These are phyloP conservation scores for Eutolmus rufibarbis DNA, from an alignment of 2,888 invertebrate species.

Conservation along the genomic window DNA sequence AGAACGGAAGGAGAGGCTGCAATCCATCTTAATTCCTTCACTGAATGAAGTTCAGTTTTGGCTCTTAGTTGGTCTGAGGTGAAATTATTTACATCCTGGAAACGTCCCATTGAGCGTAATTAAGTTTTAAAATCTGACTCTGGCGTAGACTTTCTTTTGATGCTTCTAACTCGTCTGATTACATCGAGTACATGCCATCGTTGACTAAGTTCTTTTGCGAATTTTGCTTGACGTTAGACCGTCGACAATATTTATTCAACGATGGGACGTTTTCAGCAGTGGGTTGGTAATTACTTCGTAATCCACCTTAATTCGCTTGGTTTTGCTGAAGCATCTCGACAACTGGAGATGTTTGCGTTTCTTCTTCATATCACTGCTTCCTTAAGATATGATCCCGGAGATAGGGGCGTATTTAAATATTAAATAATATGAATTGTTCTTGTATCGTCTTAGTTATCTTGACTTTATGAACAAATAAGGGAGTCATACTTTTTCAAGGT, in stretches of 20 bases:
- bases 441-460: not conserved
- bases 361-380: not conserved
- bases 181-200: not conserved
- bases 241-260: not conserved
- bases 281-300: not conserved
- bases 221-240: not conserved
- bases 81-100: not conserved
- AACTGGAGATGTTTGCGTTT: not conserved
- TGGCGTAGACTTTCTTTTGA: not conserved
- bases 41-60: not conserved
- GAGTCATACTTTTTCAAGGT: not conserved
- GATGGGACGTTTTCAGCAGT: not conserved
- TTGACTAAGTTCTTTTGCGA: not conserved
- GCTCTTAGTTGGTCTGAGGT: not conserved
- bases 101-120: not conserved
- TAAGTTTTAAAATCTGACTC: not conserved
- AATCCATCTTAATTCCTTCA: not conserved
- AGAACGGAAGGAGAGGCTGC: not conserved
- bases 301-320: not conserved
- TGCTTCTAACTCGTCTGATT: not conserved
- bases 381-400: not conserved
- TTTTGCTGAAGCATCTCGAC: not conserved
- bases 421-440: not conserved
- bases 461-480: no score
- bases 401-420: not conserved